phyloP scores from a whole-genome alignment of 2,797 vertebrate genomes.

The Dallia pectoralis region DNA sequence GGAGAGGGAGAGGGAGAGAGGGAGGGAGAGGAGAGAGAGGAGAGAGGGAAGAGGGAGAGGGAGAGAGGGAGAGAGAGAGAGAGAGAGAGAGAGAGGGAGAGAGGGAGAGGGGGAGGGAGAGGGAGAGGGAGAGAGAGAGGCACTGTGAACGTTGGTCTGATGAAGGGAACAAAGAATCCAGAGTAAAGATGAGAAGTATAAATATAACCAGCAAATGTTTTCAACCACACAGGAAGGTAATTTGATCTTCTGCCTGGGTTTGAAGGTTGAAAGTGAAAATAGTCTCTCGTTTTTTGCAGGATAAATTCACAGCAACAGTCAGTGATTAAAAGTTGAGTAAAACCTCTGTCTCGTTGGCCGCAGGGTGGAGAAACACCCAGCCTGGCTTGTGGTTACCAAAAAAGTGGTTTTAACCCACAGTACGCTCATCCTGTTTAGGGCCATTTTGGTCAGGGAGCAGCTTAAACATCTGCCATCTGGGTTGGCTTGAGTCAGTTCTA shows the following conservation, averaged over 20 bases:
- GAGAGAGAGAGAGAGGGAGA: neutral
- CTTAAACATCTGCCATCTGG: neutral
- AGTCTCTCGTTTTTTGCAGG: constrained; percentile 55
- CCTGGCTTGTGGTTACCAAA: constrained; percentile 30
- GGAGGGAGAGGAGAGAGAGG: too few species aligned
- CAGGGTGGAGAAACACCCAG: constrained; percentile 62
- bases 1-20: neutral
- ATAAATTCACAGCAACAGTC: constrained; percentile 38
- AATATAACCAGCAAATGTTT: constrained; percentile 9
- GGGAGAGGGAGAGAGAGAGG: neutral
- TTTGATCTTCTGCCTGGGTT: constrained; percentile 44
- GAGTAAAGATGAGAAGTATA: neutral
- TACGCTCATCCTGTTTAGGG: neutral
- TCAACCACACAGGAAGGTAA: constrained; percentile 49
- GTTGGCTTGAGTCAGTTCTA: neutral
- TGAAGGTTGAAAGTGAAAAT: constrained; percentile 49
- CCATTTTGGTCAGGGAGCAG: neutral
- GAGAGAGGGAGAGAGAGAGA: neutral
- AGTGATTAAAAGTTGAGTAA: constrained; percentile 63
- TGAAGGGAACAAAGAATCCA: neutral
- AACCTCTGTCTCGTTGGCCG: constrained; percentile 56
- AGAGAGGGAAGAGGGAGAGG: neutral
- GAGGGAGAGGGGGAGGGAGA: too few species aligned
- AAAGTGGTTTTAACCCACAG: neutral
- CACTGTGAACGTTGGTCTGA: neutral